Percentiles rank a stretch among this genome's conserved stretches.
These are phyloP conservation scores for Oncorhynchus nerka DNA, from an alignment of 2,113 vertebrate genomes.

Conservation along the genomic window DNA sequence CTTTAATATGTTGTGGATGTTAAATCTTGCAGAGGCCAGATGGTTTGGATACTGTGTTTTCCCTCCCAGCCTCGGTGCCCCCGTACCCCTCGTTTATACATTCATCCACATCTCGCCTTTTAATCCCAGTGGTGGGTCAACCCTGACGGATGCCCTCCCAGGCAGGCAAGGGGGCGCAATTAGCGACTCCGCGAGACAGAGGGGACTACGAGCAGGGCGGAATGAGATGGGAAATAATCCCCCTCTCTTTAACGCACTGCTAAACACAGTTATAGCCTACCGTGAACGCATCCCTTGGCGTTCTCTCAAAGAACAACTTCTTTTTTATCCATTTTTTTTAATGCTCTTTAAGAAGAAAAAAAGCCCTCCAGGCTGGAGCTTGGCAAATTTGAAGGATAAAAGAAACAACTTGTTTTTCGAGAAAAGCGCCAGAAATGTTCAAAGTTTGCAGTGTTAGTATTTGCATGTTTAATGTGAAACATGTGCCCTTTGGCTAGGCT, in stretches of 20 bases:
- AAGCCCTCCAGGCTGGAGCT: constrained; percentile 47
- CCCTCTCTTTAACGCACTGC: constrained; percentile 17
- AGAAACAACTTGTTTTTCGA: constrained; percentile 51
- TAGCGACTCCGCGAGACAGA: constrained; percentile 36
- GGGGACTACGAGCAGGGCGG: constrained; percentile 9
- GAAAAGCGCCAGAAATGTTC: constrained; percentile 37
- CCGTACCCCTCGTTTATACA: constrained; percentile 37
- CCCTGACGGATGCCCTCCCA: constrained; percentile 32
- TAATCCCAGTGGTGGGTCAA: constrained; percentile 45
- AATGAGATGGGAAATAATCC: neutral
- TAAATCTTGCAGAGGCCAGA: constrained; percentile 39
- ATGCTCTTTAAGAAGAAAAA: constrained; percentile 50
- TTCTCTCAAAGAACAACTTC: constrained; percentile 45
- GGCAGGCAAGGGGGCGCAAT: constrained; percentile 31
- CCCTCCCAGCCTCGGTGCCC: constrained; percentile 4
- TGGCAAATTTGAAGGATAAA: constrained; percentile 63
- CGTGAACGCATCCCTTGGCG: constrained; percentile 54
- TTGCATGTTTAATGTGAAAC: constrained; percentile 55
- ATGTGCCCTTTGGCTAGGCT: constrained; percentile 39
- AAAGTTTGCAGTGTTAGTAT: constrained; percentile 33
- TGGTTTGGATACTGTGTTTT: constrained; percentile 33
- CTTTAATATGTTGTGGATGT: constrained; percentile 25
- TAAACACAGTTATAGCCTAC: constrained; percentile 34
- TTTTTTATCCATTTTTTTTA: constrained; percentile 42
- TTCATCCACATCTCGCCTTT: constrained; percentile 35